Conservation (phyloP, 2,797 vertebrate genomes). For the Phylloscopus collybita region DNA sequence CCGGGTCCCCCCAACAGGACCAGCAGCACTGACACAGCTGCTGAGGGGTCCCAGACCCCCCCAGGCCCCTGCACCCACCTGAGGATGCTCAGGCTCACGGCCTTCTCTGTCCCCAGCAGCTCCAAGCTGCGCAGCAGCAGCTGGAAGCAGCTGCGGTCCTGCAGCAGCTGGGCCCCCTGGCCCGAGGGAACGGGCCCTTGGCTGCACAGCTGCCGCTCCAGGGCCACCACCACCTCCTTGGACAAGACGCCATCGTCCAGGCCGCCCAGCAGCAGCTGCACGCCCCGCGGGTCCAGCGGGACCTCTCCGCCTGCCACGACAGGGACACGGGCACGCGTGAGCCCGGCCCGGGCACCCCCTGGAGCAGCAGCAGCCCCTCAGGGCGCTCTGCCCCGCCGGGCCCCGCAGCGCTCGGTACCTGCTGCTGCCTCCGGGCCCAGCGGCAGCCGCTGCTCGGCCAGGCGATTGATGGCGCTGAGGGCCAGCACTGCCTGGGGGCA, state of each 20-base stretch:
- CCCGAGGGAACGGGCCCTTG: conserved; percentile 69
- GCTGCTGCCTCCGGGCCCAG: neutral
- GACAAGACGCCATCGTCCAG: conserved; percentile 78
- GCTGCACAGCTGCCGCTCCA: conserved; percentile 86
- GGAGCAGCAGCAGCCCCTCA: neutral
- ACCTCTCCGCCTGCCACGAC: neutral
- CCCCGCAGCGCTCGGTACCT: neutral
- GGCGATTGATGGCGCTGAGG: conserved; percentile 82
- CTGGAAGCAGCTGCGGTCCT: conserved; percentile 83
- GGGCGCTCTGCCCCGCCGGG: neutral
- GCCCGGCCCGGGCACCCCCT: accelerated
- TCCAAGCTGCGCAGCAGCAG: conserved; percentile 86
- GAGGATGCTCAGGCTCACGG: conserved; percentile 82
- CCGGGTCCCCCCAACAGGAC: accelerated
- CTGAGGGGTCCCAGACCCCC: neutral
- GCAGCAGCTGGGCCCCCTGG: conserved; percentile 77
- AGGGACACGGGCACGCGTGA: neutral
- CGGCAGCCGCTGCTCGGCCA: conserved; percentile 79
- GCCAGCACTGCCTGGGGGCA: conserved; percentile 78
- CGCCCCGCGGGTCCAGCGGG: neutral
- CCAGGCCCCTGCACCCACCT: conserved; percentile 68
- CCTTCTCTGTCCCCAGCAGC: conserved; percentile 84
- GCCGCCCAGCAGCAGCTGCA: conserved; percentile 77
- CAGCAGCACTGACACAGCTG: neutral
- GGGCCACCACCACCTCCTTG: conserved; percentile 87